Conservation (phyloP, 92 coral and sea anemone genomes). For the Phenganax stokvisi region DNA sequence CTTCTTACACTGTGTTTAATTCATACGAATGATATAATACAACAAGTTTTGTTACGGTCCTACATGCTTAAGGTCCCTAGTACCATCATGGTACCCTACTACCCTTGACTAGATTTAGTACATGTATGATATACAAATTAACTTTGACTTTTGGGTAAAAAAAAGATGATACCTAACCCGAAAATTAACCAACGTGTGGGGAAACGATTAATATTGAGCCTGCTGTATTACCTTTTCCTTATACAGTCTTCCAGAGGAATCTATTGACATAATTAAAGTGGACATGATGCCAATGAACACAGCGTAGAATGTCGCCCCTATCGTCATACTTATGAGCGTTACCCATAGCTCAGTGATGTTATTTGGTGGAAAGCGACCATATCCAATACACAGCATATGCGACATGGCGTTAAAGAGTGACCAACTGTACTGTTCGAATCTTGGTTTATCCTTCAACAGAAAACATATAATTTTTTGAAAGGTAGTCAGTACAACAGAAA, state of each 20-base stretch:
- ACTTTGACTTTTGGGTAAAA: too few species aligned
- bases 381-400: slow-evolving; percentile 94
- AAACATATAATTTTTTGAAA: neutral
- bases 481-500: neutral
- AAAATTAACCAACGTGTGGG: too few species aligned
- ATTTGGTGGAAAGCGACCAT: slow-evolving; percentile 96
- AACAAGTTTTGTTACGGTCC: too few species aligned
- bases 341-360: slow-evolving; percentile 80
- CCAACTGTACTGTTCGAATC: slow-evolving; percentile 91
- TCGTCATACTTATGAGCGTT: slow-evolving; percentile 89
- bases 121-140: too few species aligned
- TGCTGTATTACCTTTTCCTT: slow-evolving; percentile 71
- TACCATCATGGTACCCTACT: too few species aligned
- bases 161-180: too few species aligned
- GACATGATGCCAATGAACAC: slow-evolving; percentile 99
- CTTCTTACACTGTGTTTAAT: too few species aligned
- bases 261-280: slow-evolving; percentile 89
- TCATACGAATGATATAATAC: too few species aligned
- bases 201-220: neutral
- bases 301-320: slow-evolving; percentile 96
- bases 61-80: too few species aligned
- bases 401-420: slow-evolving; percentile 93
- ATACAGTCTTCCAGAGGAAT: slow-evolving; percentile 90
- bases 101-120: too few species aligned
- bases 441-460: slow-evolving; percentile 57